Evolutionary conservation across 2,888 invertebrate species (phyloP).

Genomic region (Anarsia innoxiella): DNA sequence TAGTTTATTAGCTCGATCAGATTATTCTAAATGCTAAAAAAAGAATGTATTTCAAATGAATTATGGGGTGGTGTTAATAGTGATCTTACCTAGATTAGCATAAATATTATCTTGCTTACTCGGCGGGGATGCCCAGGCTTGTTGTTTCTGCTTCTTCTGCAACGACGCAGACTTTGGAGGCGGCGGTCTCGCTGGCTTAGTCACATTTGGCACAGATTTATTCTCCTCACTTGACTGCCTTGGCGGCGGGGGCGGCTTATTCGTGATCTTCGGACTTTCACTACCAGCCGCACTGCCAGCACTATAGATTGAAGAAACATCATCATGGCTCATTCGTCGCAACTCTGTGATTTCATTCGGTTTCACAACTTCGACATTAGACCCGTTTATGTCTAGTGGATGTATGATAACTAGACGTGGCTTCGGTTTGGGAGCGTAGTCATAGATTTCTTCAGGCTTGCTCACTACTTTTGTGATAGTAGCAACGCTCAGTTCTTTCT

Average conservation of each 20-base stretch:
- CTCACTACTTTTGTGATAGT: conserved; percentile 63
- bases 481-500: conserved; percentile 63
- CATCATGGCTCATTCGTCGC: conserved; percentile 63
- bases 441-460: conserved; percentile 72
- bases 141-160: conserved; percentile 76
- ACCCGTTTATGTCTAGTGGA: conserved; percentile 88
- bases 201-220: conserved; percentile 67
- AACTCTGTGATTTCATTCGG: conserved; percentile 60
- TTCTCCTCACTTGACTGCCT: conserved; percentile 69
- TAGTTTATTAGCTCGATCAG: too few species aligned
- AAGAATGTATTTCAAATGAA: too few species aligned
- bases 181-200: conserved; percentile 82
- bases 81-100: conserved; percentile 83
- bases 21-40: too few species aligned
- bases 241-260: conserved; percentile 87
- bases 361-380: conserved; percentile 85
- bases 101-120: conserved; percentile 78
- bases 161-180: conserved; percentile 81
- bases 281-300: conserved; percentile 55
- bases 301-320: conserved; percentile 72
- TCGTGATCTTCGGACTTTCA: conserved; percentile 55
- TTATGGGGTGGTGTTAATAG: too few species aligned
- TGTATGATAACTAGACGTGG: conserved; percentile 90
- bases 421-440: conserved; percentile 78
- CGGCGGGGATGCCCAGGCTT: conserved; percentile 56